Base-by-base conservation (phyloP, 1,140 invertebrate genomes). In the Sarcophaga bullata region DNA sequence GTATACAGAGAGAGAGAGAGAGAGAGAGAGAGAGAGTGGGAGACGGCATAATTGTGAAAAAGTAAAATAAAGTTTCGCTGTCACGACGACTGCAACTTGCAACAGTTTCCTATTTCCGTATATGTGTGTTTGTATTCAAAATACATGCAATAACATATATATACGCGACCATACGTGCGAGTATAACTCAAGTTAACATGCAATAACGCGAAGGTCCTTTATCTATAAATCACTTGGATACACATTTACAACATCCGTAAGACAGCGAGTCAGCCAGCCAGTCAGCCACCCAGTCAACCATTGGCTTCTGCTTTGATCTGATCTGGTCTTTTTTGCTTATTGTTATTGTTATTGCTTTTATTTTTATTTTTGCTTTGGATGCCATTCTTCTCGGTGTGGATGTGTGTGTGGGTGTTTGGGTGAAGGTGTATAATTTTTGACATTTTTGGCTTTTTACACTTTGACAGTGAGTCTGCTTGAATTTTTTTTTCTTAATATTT, bases 221-320 rank as follows among this genome's bases (percentile, higher is more conserved):
- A 68, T 68, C 62, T 68, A 68, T 68, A 68, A 68, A 68, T 68
- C 62, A 68, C 62, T 68, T 68, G 25, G 62, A 68, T 68, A 68
- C 54, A 58, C 62, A 68, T 68, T 68, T 25, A 68, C 62, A 68
- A 68, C 62, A 68, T 68, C 62, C 62, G 62, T 68, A 68, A 68
- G 62, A 68, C 62, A 68, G 62, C 62, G n/a, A 68, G 25, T 37
- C 25, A 37, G 25, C 25, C 25, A 37, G 1, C 25, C 25, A 37
- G 1, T 4, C 25, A 37, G 25, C 25, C 25, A 37, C 25, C 25
- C 25, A 37, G 25, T 37, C 25, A 37, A 37, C 25, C 25, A 37
- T 37, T 37, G 1, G 25, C 25, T 37, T 37, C 25, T 37, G 25
- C 25, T 37, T 37, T 37, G 25, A 37, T 37, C 25, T 37, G 25